These are phyloP conservation scores for Pristionchus entomophagus DNA, from an alignment of 2,888 invertebrate species.

Conservation along the genomic window DNA sequence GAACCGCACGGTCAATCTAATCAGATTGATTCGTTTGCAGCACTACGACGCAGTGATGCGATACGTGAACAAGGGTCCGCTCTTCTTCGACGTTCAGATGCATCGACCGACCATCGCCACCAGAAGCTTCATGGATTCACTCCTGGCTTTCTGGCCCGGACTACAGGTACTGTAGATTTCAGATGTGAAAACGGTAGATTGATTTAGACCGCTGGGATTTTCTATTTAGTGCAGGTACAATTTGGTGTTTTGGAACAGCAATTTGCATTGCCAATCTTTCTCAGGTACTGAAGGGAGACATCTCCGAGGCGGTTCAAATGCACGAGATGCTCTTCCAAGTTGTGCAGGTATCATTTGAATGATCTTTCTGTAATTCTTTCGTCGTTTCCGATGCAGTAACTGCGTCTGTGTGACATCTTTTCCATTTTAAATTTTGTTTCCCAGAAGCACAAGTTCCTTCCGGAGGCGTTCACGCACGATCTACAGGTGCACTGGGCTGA, in stretches of 20 bases:
- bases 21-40: slow-evolving; percentile 49
- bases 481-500: slow-evolving; percentile 99
- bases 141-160: slow-evolving; percentile 98
- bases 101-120: slow-evolving; percentile 94
- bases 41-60: slow-evolving; percentile 78
- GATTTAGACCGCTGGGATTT: neutral
- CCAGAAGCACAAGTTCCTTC: slow-evolving; percentile 93
- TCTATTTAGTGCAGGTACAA: neutral
- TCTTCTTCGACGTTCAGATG: slow-evolving; percentile 94
- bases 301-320: slow-evolving; percentile 97
- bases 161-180: slow-evolving; percentile 77
- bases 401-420: no score
- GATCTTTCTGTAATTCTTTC: neutral
- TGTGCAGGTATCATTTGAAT: slow-evolving; percentile 82
- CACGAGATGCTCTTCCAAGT: slow-evolving; percentile 99
- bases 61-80: slow-evolving; percentile 94
- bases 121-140: slow-evolving; percentile 95
- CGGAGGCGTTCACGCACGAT: slow-evolving; percentile 97
- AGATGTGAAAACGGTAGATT: slow-evolving; percentile 77
- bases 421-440: slow-evolving; percentile 46
- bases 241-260: neutral
- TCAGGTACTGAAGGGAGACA: slow-evolving; percentile 87
- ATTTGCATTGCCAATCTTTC: neutral
- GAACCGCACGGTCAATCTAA: neutral
- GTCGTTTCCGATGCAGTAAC: neutral